Evolutionary conservation across 2,888 invertebrate genomes (phyloP).

Genomic region (Clostera curtula): DNA sequence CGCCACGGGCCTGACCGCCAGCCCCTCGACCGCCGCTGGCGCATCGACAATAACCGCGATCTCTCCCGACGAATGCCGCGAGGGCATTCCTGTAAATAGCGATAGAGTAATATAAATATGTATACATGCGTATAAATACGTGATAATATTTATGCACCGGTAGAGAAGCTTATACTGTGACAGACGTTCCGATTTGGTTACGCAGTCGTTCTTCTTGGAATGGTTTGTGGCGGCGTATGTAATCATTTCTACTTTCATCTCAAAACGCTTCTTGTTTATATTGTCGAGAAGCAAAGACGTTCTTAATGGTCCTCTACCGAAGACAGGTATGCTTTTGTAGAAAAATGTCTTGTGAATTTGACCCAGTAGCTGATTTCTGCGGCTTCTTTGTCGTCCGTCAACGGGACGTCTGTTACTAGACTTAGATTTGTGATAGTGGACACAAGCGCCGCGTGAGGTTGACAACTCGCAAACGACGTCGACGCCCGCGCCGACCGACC

Average conservation of each 20-base stretch:
- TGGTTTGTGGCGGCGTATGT: too few relatives aligned
- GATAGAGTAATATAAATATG: conserved; percentile 57
- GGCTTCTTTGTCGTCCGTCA: too few relatives aligned
- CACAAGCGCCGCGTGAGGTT: conserved; percentile 47
- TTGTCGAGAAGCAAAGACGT: too few relatives aligned
- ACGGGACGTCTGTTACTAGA: too few relatives aligned
- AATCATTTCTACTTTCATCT: too few relatives aligned
- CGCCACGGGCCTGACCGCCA: conserved; percentile 71
- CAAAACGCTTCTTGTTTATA: too few relatives aligned
- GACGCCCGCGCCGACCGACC: conserved; percentile 56
- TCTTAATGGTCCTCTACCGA: too few relatives aligned
- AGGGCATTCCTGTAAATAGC: conserved; percentile 63
- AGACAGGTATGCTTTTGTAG: too few relatives aligned
- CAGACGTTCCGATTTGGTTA: too few relatives aligned
- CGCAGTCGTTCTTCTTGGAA: too few relatives aligned
- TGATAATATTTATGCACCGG: conserved; percentile 71
- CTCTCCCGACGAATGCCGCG: conserved; percentile 47
- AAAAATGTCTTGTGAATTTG: too few relatives aligned
- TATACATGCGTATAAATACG: conserved; percentile 70
- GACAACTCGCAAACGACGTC: conserved; percentile 55
- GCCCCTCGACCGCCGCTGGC: conserved; percentile 72
- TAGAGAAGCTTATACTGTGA: conserved; percentile 71
- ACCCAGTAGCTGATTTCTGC: too few relatives aligned
- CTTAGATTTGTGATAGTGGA: conserved; percentile 72
- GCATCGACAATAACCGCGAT: conserved; percentile 68